Evolutionary conservation across 2,113 vertebrate species (phyloP), one percentile per base, ranked within the genome.

Genomic region (Oryzias javanicus): DNA sequence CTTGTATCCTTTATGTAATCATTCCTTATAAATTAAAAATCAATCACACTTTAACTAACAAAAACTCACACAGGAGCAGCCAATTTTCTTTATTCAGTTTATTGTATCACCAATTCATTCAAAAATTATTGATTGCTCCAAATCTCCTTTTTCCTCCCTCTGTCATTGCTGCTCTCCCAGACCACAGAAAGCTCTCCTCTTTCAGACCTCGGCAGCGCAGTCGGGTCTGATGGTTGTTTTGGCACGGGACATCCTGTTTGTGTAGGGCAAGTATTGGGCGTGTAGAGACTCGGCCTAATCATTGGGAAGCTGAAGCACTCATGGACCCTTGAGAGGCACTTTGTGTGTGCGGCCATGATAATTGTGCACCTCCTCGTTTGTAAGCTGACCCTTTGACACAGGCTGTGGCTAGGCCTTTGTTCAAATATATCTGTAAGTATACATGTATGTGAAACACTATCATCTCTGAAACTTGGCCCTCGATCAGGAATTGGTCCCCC

Each of bases 401-500:
- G 62, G 40, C 51, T 27, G 58, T 69, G 51, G 44, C 52, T 54
- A 40, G 70, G 50, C 60, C 71, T 53, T 74, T 72, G 69, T 69
- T 24, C 59, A 52, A 51, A 80, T 79, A 80, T 79, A 63, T 70
- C 48, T 68, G 55, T 70, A 45, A 72, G 27, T 74, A 49, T 69
- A 51, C 60, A 46, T 67, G 85, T 80, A 72, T 70, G 72, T 52
- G 45, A 85, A 78, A 70, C 62, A 70, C 80, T 75, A 56, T 81
- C 80, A 83, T 86, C 84, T 83, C 75, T 60, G 70, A 83, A 80
- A 88, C 80, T 77, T 62, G 18, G 79, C 56, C 70, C 73, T 78
- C 72, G 50, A 80, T 72, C 85, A 86, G 81, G 82, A 85, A 85
- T 81, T 54, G 78, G 78, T 74, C 73, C 60, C 35, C 79, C 52